Conservation (phyloP, 1,140 invertebrate genomes). For the Sarcophaga peregrina region DNA sequence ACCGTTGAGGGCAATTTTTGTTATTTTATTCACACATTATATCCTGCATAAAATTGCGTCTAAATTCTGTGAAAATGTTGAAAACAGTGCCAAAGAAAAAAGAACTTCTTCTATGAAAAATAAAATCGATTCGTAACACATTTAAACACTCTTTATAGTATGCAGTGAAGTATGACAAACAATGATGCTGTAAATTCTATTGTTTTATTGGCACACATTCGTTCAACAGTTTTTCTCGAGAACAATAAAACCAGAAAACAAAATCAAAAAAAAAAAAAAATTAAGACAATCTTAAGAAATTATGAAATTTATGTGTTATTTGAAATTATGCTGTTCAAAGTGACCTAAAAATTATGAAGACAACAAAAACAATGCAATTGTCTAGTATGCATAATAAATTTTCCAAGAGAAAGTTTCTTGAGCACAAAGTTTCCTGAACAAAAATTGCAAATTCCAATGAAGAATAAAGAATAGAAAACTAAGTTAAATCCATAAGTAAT, state of each 20-base stretch:
- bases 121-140: too few relatives aligned
- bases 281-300: background rate
- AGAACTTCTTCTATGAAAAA: too few relatives aligned
- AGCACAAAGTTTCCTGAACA: background rate
- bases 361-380: background rate
- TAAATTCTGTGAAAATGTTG: too few relatives aligned
- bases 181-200: slow-evolving; percentile 10
- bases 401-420: background rate
- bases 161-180: background rate
- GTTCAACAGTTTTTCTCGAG: background rate
- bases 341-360: background rate
- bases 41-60: too few relatives aligned
- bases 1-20: too few relatives aligned
- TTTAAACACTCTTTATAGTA: too few relatives aligned
- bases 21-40: too few relatives aligned
- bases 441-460: background rate
- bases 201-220: slow-evolving; percentile 34
- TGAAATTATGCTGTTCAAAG: background rate
- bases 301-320: slow-evolving; percentile 1
- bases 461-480: background rate
- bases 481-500: background rate
- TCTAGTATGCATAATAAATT: slow-evolving; percentile 10
- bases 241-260: background rate
- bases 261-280: background rate
- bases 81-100: too few relatives aligned